Conservation (phyloP, 2,797 vertebrate genomes). For the Malacoraja senta region DNA sequence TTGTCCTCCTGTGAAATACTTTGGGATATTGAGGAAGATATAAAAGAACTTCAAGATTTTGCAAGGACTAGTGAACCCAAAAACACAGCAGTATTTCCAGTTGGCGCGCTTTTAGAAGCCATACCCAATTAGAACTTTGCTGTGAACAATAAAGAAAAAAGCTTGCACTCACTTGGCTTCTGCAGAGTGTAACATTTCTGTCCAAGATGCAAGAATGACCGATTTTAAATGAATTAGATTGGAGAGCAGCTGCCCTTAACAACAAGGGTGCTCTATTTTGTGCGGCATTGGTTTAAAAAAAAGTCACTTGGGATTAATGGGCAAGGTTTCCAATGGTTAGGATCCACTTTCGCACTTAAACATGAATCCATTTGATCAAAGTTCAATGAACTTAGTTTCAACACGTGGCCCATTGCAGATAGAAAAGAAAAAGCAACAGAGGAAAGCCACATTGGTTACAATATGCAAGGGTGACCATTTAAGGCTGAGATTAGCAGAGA, state of each 20-base stretch:
- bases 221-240: background rate
- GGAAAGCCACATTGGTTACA: no score
- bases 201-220: background rate
- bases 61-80: no score
- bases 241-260: background rate
- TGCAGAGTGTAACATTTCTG: no score
- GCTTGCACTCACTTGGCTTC: background rate
- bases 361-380: background rate
- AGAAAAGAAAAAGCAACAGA: no score
- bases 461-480: no score
- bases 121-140: background rate
- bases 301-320: background rate
- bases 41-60: no score
- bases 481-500: no score
- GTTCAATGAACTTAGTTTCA: no score
- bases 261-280: background rate
- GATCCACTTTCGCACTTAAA: background rate
- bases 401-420: no score
- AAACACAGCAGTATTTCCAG: background rate
- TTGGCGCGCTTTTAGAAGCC: background rate
- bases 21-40: no score
- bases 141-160: background rate
- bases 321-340: background rate
- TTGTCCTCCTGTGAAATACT: no score
- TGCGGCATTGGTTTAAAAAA: background rate